A percentile compares a stretch with the other conserved stretches of the same genome.
phyloP scores from a whole-genome alignment of 2,797 vertebrate genomes.

The Chaenodraco wilsoni region DNA sequence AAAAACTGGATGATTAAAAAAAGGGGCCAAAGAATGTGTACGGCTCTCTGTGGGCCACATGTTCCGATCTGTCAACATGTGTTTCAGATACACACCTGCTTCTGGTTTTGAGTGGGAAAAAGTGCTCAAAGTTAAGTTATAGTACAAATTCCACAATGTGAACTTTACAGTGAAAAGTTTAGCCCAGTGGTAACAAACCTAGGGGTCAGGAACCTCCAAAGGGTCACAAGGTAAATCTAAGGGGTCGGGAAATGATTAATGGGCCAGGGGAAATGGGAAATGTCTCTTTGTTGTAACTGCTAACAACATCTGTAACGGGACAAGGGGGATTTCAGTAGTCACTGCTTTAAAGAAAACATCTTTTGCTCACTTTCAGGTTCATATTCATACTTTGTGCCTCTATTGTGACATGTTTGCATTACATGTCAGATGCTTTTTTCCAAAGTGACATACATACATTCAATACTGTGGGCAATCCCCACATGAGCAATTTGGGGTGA shows the following conservation, averaged over 20 bases:
- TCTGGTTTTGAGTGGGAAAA: neutral
- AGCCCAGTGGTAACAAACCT: neutral
- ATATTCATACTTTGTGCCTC: too few relatives aligned
- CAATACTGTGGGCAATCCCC: too few relatives aligned
- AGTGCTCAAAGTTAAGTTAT: neutral
- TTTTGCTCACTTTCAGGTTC: too few relatives aligned
- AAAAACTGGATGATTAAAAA: neutral
- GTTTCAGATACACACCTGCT: neutral
- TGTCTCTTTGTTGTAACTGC: neutral
- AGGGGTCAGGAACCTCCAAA: neutral
- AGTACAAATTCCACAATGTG: neutral
- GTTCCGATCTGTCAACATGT: slow-evolving; percentile 1
- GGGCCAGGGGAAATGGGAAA: slow-evolving; percentile 3
- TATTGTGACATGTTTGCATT: too few relatives aligned
- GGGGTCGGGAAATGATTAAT: slow-evolving; percentile 15
- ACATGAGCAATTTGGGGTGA: too few relatives aligned
- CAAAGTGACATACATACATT: too few relatives aligned
- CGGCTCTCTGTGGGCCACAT: neutral
- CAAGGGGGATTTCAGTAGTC: neutral
- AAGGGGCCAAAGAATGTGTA: too few relatives aligned
- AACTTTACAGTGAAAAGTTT: neutral
- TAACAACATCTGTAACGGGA: neutral
- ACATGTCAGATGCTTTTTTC: too few relatives aligned
- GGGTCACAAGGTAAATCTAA: neutral
- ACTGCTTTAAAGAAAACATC: neutral